A percentile compares a stretch with the other conserved stretches of the same genome.
Evolutionary conservation across 37 sponge, comb jelly and placozoan genomes (phyloP).

Genomic region (Halichondria panicea): DNA sequence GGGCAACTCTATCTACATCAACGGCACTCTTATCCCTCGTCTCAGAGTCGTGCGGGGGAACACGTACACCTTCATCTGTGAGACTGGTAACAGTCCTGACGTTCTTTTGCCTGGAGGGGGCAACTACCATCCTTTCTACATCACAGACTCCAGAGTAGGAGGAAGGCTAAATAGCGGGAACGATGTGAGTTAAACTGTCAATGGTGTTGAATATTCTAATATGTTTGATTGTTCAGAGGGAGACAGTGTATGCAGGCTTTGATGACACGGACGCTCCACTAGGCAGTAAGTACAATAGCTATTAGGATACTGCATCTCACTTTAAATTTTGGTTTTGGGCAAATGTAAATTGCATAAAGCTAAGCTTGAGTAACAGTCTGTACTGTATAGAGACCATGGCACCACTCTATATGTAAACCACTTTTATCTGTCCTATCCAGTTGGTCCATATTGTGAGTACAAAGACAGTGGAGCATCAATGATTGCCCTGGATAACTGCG

Average conservation of each 20-base stretch:
- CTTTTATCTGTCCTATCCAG: constrained; percentile 7
- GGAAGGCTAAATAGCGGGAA: constrained; percentile 12
- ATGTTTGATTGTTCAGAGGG: constrained; percentile 10
- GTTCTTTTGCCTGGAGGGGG: not conserved
- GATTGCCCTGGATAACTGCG: constrained; percentile 5
- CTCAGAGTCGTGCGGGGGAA: constrained; percentile 55
- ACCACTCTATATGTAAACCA: not conserved
- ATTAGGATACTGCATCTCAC: not conserved
- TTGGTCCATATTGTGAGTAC: constrained; percentile 41
- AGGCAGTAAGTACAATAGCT: constrained; percentile 9
- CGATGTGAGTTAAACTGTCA: not conserved
- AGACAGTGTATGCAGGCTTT: constrained; percentile 62
- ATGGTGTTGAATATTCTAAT: not conserved
- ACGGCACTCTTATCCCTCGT: constrained; percentile 63
- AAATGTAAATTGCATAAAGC: not conserved
- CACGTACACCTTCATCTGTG: constrained; percentile 55
- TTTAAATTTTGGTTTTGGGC: not conserved
- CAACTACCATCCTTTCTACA: constrained; percentile 77
- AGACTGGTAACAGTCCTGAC: constrained; percentile 44
- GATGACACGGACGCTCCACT: constrained; percentile 7
- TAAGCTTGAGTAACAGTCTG: not conserved
- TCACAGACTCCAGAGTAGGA: constrained; percentile 49
- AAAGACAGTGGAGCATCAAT: not conserved
- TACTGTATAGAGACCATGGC: not conserved
- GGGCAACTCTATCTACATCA: constrained; percentile 75